phyloP scores from a whole-genome alignment of 2,797 vertebrate species.

The Microctenopoma lineatum region DNA sequence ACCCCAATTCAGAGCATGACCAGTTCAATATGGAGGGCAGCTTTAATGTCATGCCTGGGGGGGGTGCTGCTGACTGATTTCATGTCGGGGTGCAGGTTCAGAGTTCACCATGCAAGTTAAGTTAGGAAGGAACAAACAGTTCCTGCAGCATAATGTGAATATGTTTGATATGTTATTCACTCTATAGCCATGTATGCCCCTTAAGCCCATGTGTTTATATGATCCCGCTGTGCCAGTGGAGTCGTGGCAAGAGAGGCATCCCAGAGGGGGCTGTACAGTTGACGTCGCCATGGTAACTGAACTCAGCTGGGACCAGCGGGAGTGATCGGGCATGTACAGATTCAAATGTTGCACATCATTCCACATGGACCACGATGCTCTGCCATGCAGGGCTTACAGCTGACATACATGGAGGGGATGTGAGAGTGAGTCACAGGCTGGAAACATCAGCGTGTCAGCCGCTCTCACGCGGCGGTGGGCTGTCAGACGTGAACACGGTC shows the following conservation, averaged over 20 bases:
- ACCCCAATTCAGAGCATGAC: slow-evolving; percentile 68
- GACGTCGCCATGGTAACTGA: slow-evolving; percentile 56
- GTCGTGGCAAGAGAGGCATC: slow-evolving; percentile 33
- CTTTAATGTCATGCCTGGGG: slow-evolving; percentile 58
- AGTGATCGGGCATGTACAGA: slow-evolving; percentile 32
- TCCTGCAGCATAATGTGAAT: slow-evolving; percentile 8
- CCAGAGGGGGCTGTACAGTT: slow-evolving; percentile 48
- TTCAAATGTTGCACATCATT: slow-evolving; percentile 44
- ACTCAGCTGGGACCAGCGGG: slow-evolving; percentile 43
- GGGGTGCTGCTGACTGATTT: slow-evolving; percentile 36
- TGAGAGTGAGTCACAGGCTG: slow-evolving; percentile 27
- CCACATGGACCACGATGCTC: slow-evolving; percentile 36
- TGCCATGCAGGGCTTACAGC: slow-evolving; percentile 50
- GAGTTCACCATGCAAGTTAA: slow-evolving; percentile 48
- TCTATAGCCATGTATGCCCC: slow-evolving; percentile 8
- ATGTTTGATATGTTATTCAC: not conserved
- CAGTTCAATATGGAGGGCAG: slow-evolving; percentile 71
- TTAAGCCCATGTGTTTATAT: slow-evolving; percentile 8
- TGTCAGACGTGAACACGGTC: slow-evolving; percentile 55
- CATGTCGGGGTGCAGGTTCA: slow-evolving; percentile 41
- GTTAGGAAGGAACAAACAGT: slow-evolving; percentile 4
- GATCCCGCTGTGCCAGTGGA: slow-evolving; percentile 21
- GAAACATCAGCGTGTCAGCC: slow-evolving; percentile 60
- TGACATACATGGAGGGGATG: slow-evolving; percentile 45
- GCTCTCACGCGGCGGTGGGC: slow-evolving; percentile 45